Base-by-base conservation (phyloP, 2,888 invertebrate genomes). In the Drosophila longiperda region DNA sequence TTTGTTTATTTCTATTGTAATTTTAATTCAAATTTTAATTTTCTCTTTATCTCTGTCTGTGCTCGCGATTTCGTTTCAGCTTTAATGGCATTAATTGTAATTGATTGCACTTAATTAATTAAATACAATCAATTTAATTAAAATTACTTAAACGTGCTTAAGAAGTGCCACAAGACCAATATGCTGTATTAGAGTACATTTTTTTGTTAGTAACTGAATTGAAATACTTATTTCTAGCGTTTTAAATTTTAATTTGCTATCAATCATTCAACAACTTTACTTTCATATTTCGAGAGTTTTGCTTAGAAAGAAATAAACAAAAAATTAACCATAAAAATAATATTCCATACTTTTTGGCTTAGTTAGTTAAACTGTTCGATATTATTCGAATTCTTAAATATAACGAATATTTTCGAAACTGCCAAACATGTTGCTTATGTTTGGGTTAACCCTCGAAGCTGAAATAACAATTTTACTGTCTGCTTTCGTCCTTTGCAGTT, bases 401-500 rank as follows among this genome's bases (percentile, higher is more conserved):
- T 1, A 23, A 45, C 20, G 8, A 8, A 8, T 0, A 23, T 23
- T 4, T 23, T 45, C 7, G 9, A n/a, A 17, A 9, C 9, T n/a
- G n/a, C 9, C 17, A 17, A 17, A 48, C 2, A 36, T 40, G 52
- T 50, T 11, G 6, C 8, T 26, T 3, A 62, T 48, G 11, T 33
- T 54, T 66, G 2, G 33, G 54, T 29, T 49, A 65, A 33, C 58
- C 63, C 70, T 66, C 61, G 59, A 55, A 23, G 23, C 23, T 23
- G 23, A 23, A 23, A 23, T 23, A 8, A 26, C 32, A 36, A 61
- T 26, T 64, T 33, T 53, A 50, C 48, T 66, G 58, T 62, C 52
- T 53, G 26, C 58, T 23, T 52, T 54, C 20, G 49, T 67, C 59
- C 20, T 9, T 48, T 36, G 59, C 49, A 53, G 66, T 68, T 78